A percentile compares a stretch with the other conserved stretches of the same genome.
Conservation (phyloP, 2,888 invertebrate genomes). For the Aporophyla nigra region DNA sequence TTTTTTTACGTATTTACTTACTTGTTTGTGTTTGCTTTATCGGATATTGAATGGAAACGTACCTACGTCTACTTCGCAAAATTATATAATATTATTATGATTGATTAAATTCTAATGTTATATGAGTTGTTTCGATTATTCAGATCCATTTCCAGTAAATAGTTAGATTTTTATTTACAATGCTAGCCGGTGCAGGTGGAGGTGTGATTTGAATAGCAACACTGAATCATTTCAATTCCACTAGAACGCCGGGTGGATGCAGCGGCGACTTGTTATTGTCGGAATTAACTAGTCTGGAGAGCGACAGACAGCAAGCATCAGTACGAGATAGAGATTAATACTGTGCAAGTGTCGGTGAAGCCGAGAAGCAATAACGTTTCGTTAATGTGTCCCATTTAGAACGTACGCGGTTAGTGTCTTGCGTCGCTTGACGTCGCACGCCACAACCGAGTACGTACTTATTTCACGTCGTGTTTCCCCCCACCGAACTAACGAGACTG, state of each 20-base stretch:
- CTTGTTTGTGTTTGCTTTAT: slow-evolving; percentile 82
- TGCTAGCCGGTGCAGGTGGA: slow-evolving; percentile 1
- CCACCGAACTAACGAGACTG: slow-evolving; percentile 79
- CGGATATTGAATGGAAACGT: slow-evolving; percentile 80
- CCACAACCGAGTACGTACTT: slow-evolving; percentile 77
- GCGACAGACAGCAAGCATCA: slow-evolving; percentile 76
- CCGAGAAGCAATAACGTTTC: slow-evolving; percentile 88
- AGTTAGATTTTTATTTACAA: slow-evolving; percentile 23
- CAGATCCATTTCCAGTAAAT: slow-evolving; percentile 19
- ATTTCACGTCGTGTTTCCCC: slow-evolving; percentile 79
- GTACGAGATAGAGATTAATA: slow-evolving; percentile 87
- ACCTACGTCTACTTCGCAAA: slow-evolving; percentile 64
- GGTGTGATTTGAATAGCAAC: slow-evolving; percentile 49
- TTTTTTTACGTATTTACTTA: slow-evolving; percentile 81
- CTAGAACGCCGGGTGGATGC: slow-evolving; percentile 48
- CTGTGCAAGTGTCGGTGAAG: slow-evolving; percentile 85
- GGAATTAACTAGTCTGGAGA: slow-evolving; percentile 78
- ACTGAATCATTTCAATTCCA: slow-evolving; percentile 52
- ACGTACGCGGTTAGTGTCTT: slow-evolving; percentile 86
- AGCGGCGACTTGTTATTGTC: slow-evolving; percentile 73
- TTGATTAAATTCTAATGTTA: slow-evolving; percentile 49
- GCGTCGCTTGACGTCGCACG: slow-evolving; percentile 79
- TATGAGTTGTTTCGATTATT: slow-evolving; percentile 31
- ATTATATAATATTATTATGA: slow-evolving; percentile 71
- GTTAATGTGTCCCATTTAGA: slow-evolving; percentile 89